Evolutionary conservation across 2,797 vertebrate genomes (phyloP), one percentile per base, ranked within the genome.

Genomic region (Arctocebus calabarensis): DNA sequence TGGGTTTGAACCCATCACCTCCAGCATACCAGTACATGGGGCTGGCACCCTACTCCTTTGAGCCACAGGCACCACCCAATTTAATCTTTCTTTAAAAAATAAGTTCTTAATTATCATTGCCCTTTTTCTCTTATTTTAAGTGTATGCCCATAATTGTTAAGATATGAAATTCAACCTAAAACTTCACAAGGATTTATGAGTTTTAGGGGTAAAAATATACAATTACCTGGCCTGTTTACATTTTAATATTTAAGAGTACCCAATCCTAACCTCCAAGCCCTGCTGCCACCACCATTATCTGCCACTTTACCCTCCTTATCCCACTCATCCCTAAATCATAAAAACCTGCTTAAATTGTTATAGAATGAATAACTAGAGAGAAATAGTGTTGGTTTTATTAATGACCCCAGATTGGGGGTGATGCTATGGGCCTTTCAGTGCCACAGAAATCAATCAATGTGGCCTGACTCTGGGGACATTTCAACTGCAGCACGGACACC

Each of bases 311-410:
- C 4, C 43, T 84, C 43, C 84, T 84, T 87, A 95, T 78, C 89
- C 48, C 11, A 61, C 37, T 82, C 55, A 79, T 52, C 71, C 83
- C 91, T 91, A 95, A 85, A 95, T 96, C 89, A 95, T 85, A 90
- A 92, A 96, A 48, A 74, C 59, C 96, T 48, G 90, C 75, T 96
- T 79, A 94, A 96, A 95, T 84, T 97, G 55, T 97, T 96, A 84
- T 96, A 96, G 95, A 84, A 85, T 97, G 92, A 88, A 84, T 97
- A 98, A 97, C 64, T 91, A 84, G 96, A 45, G 96, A 95, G 94
- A 98, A 97, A 96, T 96, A 97, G 95, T 96, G 96, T 97, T 91
- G 71, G 94, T 96, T 97, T 92, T 98, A 97, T 96, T 98, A 96
- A 91, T 95, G 91, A 97, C 97, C 97, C 95, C 84, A 98, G 95